Conservation (phyloP, 2,888 invertebrate species). For the Calameuta pallipes region DNA sequence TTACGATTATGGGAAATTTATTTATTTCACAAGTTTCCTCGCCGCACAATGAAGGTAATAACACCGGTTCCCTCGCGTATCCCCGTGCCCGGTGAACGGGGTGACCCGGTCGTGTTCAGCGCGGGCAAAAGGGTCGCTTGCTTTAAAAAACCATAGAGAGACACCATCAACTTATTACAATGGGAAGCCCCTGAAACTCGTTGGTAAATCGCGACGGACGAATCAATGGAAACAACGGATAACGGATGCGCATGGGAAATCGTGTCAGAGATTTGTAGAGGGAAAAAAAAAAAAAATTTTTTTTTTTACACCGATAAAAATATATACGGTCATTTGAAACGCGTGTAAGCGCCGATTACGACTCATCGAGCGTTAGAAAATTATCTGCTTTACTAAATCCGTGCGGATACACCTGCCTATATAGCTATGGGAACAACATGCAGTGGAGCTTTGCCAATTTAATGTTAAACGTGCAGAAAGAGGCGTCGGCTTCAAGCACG, state of each 20-base stretch:
- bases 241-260: not conserved
- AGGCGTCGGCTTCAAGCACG: not conserved
- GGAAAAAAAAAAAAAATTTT: not conserved
- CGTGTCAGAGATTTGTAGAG: not conserved
- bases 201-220: not conserved
- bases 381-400: not conserved
- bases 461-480: not conserved
- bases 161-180: not conserved
- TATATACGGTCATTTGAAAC: not conserved
- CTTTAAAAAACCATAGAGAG: not conserved
- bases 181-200: not conserved
- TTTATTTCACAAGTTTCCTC: slow-evolving; percentile 22
- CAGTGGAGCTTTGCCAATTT: not conserved
- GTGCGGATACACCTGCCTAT: not conserved
- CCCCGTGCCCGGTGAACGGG: not conserved
- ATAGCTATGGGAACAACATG: not conserved
- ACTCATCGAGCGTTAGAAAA: not conserved
- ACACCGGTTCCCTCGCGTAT: not conserved
- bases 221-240: not conserved
- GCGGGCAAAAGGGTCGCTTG: not conserved
- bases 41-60: slow-evolving; percentile 8
- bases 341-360: not conserved
- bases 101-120: not conserved
- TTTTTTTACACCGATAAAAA: not conserved
- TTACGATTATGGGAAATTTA: slow-evolving; percentile 34